A percentile compares a stretch with the other conserved stretches of the same genome.
Conservation (phyloP, 1,140 invertebrate species). For the Samia ricini region DNA sequence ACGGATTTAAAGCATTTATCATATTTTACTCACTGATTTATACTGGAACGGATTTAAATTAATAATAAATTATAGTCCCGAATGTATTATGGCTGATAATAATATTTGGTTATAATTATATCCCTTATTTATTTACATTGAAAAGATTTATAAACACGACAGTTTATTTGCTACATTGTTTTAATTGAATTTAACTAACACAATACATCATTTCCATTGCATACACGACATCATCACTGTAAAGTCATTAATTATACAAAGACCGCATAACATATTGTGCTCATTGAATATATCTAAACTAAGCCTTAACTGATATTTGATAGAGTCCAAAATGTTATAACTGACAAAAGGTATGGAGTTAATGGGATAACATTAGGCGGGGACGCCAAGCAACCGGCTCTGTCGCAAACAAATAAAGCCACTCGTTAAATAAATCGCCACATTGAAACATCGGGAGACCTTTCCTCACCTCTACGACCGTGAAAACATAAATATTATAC, state of each 20-base stretch:
- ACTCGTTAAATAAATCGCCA: constrained; percentile 51
- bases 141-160: background rate
- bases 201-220: constrained; percentile 26
- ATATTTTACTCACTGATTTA: no score
- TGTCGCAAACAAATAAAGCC: constrained; percentile 48
- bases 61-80: no score
- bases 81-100: no score
- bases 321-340: constrained; percentile 40
- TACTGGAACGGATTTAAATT: no score
- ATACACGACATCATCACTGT: constrained; percentile 39
- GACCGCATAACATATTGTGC: constrained; percentile 19
- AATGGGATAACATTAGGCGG: constrained; percentile 44
- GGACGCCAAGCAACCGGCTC: constrained; percentile 26
- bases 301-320: constrained; percentile 20
- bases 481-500: constrained; percentile 41
- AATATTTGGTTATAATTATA: background rate
- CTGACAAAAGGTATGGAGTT: constrained; percentile 32
- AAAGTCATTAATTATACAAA: constrained; percentile 46
- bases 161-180: background rate
- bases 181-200: background rate
- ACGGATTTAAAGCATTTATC: no score
- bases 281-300: constrained; percentile 10
- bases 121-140: background rate
- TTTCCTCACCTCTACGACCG: constrained; percentile 41
- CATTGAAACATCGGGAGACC: constrained; percentile 45